phyloP scores from a whole-genome alignment of 2,888 invertebrate species.

The Hydrotaea cyrtoneurina region DNA sequence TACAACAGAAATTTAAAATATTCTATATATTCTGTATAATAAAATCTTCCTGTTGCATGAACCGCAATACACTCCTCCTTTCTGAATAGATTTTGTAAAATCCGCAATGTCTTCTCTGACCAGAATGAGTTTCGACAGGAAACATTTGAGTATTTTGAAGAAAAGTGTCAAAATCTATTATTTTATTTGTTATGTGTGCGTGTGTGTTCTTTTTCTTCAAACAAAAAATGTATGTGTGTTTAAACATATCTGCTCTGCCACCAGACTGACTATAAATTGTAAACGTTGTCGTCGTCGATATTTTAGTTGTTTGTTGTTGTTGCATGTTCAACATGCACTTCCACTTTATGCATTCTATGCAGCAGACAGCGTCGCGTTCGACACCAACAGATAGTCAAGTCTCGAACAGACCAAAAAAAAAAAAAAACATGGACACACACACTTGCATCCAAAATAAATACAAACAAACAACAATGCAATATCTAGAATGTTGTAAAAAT shows the following conservation, averaged over 20 bases:
- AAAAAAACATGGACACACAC: constrained; percentile 6
- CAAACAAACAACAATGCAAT: constrained; percentile 11
- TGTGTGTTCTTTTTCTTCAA: too few relatives aligned
- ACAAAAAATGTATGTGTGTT: constrained; percentile 20
- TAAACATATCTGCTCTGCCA: constrained; percentile 28
- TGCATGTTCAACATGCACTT: constrained; percentile 60
- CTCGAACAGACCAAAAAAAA: constrained; percentile 15
- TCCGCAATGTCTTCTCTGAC: too few relatives aligned
- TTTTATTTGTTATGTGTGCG: not conserved
- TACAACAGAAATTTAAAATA: too few relatives aligned
- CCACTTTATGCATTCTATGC: constrained; percentile 44
- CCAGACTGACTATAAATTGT: constrained; percentile 39
- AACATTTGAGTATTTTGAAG: not conserved
- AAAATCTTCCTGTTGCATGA: too few relatives aligned
- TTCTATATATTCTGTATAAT: too few relatives aligned
- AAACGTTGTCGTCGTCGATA: constrained; percentile 35
- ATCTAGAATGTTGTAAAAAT: constrained; percentile 35
- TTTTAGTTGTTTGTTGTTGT: constrained; percentile 37
- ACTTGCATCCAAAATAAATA: not conserved
- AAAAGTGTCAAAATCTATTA: not conserved
- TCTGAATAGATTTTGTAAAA: too few relatives aligned
- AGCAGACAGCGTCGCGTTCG: not conserved
- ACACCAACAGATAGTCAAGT: constrained; percentile 17
- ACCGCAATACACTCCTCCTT: too few relatives aligned
- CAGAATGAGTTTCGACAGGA: not conserved